Conservation (phyloP, 2,888 invertebrate species). For the Mermis nigrescens region DNA sequence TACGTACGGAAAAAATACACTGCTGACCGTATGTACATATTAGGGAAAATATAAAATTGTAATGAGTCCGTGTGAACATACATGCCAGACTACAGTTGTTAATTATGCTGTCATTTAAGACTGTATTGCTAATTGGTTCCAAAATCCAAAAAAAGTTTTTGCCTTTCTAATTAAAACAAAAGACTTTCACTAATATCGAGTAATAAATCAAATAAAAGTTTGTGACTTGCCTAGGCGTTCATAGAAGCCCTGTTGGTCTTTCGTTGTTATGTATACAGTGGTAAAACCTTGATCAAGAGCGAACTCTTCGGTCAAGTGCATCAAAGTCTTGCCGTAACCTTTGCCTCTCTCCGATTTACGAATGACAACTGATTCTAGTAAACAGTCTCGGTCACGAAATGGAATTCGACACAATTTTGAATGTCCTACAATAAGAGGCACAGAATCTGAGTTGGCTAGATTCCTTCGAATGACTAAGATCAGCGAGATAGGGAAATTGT, state of each 20-base stretch:
- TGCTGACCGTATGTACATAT: too few relatives aligned
- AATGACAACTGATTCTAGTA: conserved; percentile 24
- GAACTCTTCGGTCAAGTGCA: conserved; percentile 32
- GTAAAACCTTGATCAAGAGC: conserved; percentile 25
- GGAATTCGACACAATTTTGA: not conserved
- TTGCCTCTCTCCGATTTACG: conserved; percentile 24
- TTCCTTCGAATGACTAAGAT: not conserved
- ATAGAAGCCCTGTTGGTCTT: conserved; percentile 36
- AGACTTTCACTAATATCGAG: too few relatives aligned
- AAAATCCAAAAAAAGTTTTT: too few relatives aligned
- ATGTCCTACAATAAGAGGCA: not conserved
- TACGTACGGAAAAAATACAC: too few relatives aligned
- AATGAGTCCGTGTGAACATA: too few relatives aligned
- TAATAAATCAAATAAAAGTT: too few relatives aligned
- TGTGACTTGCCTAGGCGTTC: conserved; percentile 30
- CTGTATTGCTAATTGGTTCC: too few relatives aligned
- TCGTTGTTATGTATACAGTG: conserved; percentile 33
- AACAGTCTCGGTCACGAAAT: not conserved
- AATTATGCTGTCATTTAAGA: too few relatives aligned
- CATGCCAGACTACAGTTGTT: too few relatives aligned
- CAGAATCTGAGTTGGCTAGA: too few relatives aligned
- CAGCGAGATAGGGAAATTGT: conserved; percentile 5
- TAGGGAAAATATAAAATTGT: too few relatives aligned
- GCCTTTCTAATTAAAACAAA: too few relatives aligned
- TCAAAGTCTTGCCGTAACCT: conserved; percentile 33